phyloP scores from a whole-genome alignment of 2,888 invertebrate species.

The Neoaliturus tenellus region DNA sequence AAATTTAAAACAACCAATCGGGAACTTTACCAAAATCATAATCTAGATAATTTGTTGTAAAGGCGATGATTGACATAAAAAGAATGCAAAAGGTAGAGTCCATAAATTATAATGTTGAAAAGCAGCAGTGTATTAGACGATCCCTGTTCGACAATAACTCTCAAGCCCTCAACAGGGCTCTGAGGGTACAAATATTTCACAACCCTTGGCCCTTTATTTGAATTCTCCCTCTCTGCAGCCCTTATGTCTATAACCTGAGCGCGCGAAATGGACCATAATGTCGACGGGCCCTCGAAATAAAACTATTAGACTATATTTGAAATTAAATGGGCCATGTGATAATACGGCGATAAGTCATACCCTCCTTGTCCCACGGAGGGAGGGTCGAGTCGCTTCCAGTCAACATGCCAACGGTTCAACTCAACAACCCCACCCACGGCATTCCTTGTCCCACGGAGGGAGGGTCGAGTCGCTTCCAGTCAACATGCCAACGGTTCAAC shows the following conservation, averaged over 20 bases:
- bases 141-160: constrained; percentile 27
- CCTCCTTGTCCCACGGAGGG: too few species aligned
- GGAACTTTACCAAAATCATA: too few species aligned
- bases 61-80: too few species aligned
- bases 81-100: too few species aligned
- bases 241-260: constrained; percentile 41
- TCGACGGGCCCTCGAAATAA: constrained; percentile 49
- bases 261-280: constrained; percentile 54
- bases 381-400: too few species aligned
- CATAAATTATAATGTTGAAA: neutral
- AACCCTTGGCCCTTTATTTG: constrained; percentile 45
- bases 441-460: neutral
- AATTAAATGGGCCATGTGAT: constrained; percentile 57
- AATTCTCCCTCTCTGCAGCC: constrained; percentile 20
- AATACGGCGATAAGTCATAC: constrained; percentile 51
- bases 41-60: too few species aligned
- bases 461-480: neutral
- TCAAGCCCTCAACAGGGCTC: constrained; percentile 19
- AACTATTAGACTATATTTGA: constrained; percentile 59
- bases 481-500: too few species aligned
- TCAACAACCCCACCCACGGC: too few species aligned
- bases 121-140: neutral
- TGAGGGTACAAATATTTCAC: constrained; percentile 28
- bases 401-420: too few species aligned
- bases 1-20: too few species aligned